These are phyloP conservation scores for Drosophila mercatorum DNA, from an alignment of 2,888 invertebrate species.

Conservation along the genomic window DNA sequence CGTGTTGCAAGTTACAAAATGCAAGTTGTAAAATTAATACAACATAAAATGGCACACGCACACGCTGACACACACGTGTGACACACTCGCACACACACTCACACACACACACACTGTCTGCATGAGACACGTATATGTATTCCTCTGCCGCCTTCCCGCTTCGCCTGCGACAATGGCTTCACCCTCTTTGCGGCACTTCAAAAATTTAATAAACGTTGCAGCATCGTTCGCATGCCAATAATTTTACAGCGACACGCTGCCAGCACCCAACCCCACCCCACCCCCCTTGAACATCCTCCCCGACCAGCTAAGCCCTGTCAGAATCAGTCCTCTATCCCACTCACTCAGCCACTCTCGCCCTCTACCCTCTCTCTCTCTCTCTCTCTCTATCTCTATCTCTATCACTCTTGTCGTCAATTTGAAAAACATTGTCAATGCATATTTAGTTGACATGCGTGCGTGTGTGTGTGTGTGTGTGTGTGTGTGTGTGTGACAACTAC, in stretches of 20 bases:
- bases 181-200: conserved; percentile 66
- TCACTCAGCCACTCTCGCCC: neutral
- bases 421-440: conserved; percentile 75
- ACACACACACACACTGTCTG: neutral
- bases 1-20: conserved; percentile 48
- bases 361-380: neutral
- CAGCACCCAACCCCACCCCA: neutral
- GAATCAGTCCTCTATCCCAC: neutral
- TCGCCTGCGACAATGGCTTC: conserved; percentile 17
- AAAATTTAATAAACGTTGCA: conserved; percentile 79
- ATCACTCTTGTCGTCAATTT: conserved; percentile 59
- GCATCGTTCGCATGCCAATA: conserved; percentile 79
- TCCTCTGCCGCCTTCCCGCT: conserved; percentile 13
- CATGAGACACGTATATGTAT: neutral
- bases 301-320: neutral
- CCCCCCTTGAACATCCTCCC: neutral
- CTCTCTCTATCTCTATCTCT: neutral
- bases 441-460: conserved; percentile 35
- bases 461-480: conserved; percentile 12
- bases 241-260: conserved; percentile 54
- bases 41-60: conserved; percentile 58
- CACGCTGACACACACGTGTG: conserved; percentile 7
- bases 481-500: conserved; percentile 57
- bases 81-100: conserved; percentile 11
- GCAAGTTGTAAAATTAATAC: conserved; percentile 76